Evolutionary conservation across 2,113 vertebrate species (phyloP), one percentile per base, ranked within the genome.

Genomic region (Morphnarchus princeps): DNA sequence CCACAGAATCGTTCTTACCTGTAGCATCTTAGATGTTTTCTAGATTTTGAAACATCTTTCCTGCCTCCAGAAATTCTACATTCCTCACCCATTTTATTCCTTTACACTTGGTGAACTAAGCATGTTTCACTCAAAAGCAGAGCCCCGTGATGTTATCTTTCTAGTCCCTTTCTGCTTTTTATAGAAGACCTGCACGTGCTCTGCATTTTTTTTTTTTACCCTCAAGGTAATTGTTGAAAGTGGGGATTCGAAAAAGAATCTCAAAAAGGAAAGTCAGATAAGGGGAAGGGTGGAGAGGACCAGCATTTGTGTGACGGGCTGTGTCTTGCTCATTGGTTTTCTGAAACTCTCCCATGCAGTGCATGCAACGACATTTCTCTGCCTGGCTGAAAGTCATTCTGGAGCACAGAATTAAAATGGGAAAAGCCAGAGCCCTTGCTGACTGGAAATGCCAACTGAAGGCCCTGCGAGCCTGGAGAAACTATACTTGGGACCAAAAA

Each of bases 361-460:
- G 98, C 97, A 96, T 99, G 90, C 99, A 98, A 81, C 98, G 34
- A 47, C 98, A 99, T 98, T 99, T 99, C 96, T 99, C 99, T 63
- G 97, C 97, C 72, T 99, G 99, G 99, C 98, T 98, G 94, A 98
- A 98, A 71, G 96, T 98, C 63, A 96, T 99, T 92, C 95, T 99
- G 97, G 98, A 99, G 71, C 95, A 82, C 52, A 98, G 98, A 96
- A 97, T 99, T 74, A 97, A 97, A 87, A 96, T 99, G 98, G 99
- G 98, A 32, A 99, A 99, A 98, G 99, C 99, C 61, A 98, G 90
- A 78, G 98, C 98, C 11, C 93, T 99, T 43, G 99, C 97, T 54
- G 97, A 99, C 94, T 99, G 99, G 99, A 99, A 98, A 95, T 98
- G 98, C 85, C 98, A 99, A 38, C 97, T 99, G 94, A 98, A 98